Evolutionary conservation across 2,797 vertebrate genomes (phyloP).

Genomic region (Notamacropus eugenii): DNA sequence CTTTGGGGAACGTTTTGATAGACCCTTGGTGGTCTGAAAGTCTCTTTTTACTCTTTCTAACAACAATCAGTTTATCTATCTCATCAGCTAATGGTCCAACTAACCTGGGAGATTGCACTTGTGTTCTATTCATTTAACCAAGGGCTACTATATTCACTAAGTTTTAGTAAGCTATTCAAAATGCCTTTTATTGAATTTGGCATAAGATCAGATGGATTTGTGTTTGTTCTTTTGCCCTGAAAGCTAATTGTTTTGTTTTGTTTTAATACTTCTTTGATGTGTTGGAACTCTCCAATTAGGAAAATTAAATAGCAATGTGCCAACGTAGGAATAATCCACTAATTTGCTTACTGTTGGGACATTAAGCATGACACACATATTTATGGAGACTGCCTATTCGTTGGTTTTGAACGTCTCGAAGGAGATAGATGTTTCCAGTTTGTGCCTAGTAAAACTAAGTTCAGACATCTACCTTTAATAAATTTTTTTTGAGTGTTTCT

Average conservation of each 20-base stretch:
- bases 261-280: conserved; percentile 45
- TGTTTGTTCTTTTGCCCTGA: conserved; percentile 3
- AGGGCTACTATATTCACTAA: conserved; percentile 39
- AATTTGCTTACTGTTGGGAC: conserved; percentile 22
- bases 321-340: conserved; percentile 20
- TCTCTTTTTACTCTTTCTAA: background rate
- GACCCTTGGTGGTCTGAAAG: background rate
- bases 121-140: conserved; percentile 1
- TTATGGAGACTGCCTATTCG: background rate
- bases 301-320: conserved; percentile 38
- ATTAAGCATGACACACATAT: background rate
- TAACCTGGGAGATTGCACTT: background rate
- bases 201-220: background rate
- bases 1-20: background rate
- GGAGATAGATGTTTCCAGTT: conserved; percentile 3
- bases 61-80: conserved; percentile 13
- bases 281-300: conserved; percentile 34
- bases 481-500: no score
- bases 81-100: conserved; percentile 2
- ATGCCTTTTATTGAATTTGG: background rate
- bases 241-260: background rate
- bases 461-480: background rate
- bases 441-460: conserved; percentile 49
- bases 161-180: conserved; percentile 39
- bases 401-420: background rate